phyloP scores from a whole-genome alignment of 2,113 vertebrate species.

The Clarias gariepinus region DNA sequence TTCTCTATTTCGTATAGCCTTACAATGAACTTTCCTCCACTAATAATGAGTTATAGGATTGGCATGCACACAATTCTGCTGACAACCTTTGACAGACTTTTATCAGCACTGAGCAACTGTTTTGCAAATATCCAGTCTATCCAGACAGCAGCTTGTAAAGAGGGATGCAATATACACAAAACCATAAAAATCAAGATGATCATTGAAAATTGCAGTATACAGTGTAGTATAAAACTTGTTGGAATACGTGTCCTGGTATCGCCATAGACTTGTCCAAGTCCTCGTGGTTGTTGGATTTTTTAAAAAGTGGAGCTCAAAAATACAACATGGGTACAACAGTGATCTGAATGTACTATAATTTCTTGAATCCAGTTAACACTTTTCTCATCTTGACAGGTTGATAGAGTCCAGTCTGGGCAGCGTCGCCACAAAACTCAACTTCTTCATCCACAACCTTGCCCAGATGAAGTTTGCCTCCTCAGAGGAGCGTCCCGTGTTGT shows the following conservation, averaged over 20 bases:
- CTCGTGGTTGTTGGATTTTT: not conserved
- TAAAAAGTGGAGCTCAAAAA: not conserved
- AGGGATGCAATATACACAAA: not conserved
- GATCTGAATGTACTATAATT: no score
- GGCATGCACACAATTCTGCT: not conserved
- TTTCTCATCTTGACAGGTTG: slow-evolving; percentile 70
- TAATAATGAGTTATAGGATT: not conserved
- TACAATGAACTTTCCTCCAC: not conserved
- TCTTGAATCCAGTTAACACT: not conserved
- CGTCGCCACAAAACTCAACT: slow-evolving; percentile 98
- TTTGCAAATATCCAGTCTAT: not conserved
- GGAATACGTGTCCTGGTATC: not conserved
- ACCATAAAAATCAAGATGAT: not conserved
- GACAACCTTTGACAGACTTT: not conserved
- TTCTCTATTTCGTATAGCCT: not conserved
- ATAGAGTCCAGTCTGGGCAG: slow-evolving; percentile 97
- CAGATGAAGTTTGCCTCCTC: slow-evolving; percentile 94
- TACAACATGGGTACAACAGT: not conserved
- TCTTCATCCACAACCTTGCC: slow-evolving; percentile 98
- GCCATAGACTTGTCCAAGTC: not conserved
- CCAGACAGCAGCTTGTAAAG: not conserved
- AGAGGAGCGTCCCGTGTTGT: slow-evolving; percentile 81
- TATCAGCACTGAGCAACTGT: not conserved
- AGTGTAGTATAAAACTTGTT: not conserved
- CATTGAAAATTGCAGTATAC: not conserved